Base-by-base conservation (phyloP, 2,797 vertebrate species). In the Periparus ater region DNA sequence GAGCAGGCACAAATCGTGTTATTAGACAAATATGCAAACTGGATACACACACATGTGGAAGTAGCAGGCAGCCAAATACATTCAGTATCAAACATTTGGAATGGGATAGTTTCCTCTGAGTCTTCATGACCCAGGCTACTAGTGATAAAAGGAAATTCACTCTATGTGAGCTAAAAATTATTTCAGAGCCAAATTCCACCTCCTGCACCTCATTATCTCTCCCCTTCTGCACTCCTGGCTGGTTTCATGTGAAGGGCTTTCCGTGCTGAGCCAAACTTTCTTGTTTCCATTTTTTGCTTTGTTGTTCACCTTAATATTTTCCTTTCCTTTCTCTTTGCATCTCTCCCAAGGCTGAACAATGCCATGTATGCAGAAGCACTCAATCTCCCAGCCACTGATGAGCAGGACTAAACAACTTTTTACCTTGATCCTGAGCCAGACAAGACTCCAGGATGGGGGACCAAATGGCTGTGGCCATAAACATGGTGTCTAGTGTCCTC, bases 121-220 rank as follows among this genome's bases (percentile, higher is more conserved):
- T 96, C 66, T 91, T 34, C 32, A 29, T 81, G 88, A 94, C 76
- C 87, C 54, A 81, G 66, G 67, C 78, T 79, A 85, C 75, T 93
- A 76, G 88, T 73, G 92, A 95, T 87, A 75, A 92, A 93, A 90
- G 65, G 66, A 95, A 93, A 97, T 96, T 76, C 68, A 71, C 70
- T 83, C 36, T 86, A 20, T 71, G 45, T 91, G 75, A 96, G 74
- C 62, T 95, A 76, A 57, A 93, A 89, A 48, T 88, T 50, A 88
- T 93, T 94, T 72, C 74, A 63, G 60, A 84, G 79, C 91, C 87
- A 91, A 76, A 89, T 94, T 75, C 60, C n/a, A 21, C 25, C 58
- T 26, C 29, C 23, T 51, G 23, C 34, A 44, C 32, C 36, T 68
- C 30, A 17, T 60, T 80, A 55, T 66, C 54, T 61, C 70, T 83